phyloP scores from a whole-genome alignment of 2,888 invertebrate species.

The Rhorus exstirpatorius region DNA sequence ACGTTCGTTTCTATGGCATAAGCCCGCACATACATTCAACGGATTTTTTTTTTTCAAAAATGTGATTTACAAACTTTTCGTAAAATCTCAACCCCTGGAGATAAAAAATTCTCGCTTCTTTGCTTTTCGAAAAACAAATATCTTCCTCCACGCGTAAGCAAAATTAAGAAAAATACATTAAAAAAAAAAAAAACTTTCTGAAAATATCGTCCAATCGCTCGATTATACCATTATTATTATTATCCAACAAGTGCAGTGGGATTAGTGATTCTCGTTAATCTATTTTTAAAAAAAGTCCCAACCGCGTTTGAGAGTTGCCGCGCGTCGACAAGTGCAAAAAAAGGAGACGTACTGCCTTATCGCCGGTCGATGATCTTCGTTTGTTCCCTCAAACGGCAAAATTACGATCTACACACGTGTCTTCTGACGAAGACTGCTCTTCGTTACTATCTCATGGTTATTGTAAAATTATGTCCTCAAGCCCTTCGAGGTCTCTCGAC shows the following conservation, averaged over 20 bases:
- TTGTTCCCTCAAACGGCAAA: constrained; percentile 61
- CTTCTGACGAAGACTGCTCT: constrained; percentile 64
- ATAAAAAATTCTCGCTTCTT: neutral
- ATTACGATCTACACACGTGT: constrained; percentile 37
- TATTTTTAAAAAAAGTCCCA: constrained; percentile 57
- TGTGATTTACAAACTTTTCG: too few relatives aligned
- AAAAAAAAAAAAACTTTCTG: too few relatives aligned
- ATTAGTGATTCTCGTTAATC: constrained; percentile 21
- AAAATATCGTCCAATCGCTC: too few relatives aligned
- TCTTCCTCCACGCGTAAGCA: neutral
- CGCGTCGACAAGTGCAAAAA: constrained; percentile 70
- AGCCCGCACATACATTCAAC: too few relatives aligned
- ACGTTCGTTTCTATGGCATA: too few relatives aligned
- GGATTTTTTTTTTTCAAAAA: too few relatives aligned
- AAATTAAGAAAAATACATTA: neutral
- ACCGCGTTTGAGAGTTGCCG: constrained; percentile 61
- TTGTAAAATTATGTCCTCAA: neutral
- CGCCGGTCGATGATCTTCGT: constrained; percentile 74
- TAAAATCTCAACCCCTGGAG: too few relatives aligned
- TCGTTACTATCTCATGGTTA: constrained; percentile 39
- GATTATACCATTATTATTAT: constrained; percentile 17
- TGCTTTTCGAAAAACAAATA: neutral
- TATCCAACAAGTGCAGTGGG: constrained; percentile 54
- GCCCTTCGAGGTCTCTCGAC: neutral
- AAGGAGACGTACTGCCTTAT: constrained; percentile 74